These are phyloP conservation scores for Athetis lepigone DNA, from an alignment of 2,888 invertebrate species.

Conservation along the genomic window DNA sequence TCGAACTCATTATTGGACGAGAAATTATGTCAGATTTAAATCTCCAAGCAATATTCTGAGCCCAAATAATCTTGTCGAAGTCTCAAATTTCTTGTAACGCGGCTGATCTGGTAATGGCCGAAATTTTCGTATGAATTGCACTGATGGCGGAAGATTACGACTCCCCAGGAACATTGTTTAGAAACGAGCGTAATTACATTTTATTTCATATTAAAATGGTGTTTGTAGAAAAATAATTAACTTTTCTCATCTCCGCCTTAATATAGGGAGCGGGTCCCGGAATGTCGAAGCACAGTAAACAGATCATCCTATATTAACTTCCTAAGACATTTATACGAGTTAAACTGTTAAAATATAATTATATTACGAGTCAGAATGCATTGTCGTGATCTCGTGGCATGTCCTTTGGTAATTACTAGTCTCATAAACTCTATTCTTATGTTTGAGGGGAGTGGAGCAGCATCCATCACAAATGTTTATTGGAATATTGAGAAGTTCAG, in stretches of 20 bases:
- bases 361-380: conserved; percentile 4
- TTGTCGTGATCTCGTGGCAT: conserved; percentile 25
- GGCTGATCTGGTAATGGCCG: conserved; percentile 51
- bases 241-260: conserved; percentile 29
- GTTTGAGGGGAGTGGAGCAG: conserved; percentile 21
- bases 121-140: conserved; percentile 56
- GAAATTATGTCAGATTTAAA: conserved; percentile 48
- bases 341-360: conserved; percentile 32
- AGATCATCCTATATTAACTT: conserved; percentile 49
- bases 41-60: conserved; percentile 46
- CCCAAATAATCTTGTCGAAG: conserved; percentile 52
- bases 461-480: conserved; percentile 56
- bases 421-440: conserved; percentile 50
- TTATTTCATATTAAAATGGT: conserved; percentile 56
- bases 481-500: conserved; percentile 51
- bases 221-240: conserved; percentile 60
- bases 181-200: conserved; percentile 57
- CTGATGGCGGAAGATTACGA: conserved; percentile 51
- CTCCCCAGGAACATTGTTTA: conserved; percentile 48
- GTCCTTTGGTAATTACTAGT: conserved; percentile 35
- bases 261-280: conserved; percentile 11
- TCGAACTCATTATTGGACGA: conserved; percentile 32
- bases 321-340: conserved; percentile 27
- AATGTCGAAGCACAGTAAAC: conserved; percentile 24
- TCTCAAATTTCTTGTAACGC: conserved; percentile 47